Evolutionary conservation across 2,113 vertebrate species (phyloP), one percentile per base, ranked within the genome.

Genomic region (Ptychochromis oligacanthus): DNA sequence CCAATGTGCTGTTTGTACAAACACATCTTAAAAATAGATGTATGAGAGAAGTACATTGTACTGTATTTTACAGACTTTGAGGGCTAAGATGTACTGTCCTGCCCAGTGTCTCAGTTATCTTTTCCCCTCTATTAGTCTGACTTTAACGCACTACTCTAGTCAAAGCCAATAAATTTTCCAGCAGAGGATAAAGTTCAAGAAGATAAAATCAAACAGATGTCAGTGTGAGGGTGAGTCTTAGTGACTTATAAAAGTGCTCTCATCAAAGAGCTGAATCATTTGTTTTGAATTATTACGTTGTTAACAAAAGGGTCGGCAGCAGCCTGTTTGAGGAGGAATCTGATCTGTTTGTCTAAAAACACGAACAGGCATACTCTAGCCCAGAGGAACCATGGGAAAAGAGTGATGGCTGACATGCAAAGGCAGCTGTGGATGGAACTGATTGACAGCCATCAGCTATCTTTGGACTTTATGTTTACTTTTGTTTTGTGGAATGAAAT

Each of bases 191-290:
- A 99, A 99, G 98, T 99, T 99, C 97, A 99, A 97, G 96, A 96
- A 97, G 98, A 99, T 99, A 98, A 99, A 99, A 99, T 99, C 98
- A 98, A 99, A 98, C 98, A 99, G 98, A 99, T 99, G 98, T 99
- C 97, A 95, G 97, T 93, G 95, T 96, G 97, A 96, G 97, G 97
- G 96, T 96, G 97, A 93, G 94, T 97, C 97, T 97, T 95, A 94
- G 93, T 97, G 97, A 98, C 97, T 97, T 97, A 97, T 97, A 97
- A 98, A 99, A 98, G 97, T 96, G 96, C 97, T 97, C 97, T 97
- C 98, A 98, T 99, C 98, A 99, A 99, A 99, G 97, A 96, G 94
- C 92, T 86, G 96, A 97, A 97, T 98, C 97, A 98, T 99, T 99
- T 99, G 98, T 98, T 99, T 99, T 99, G 97, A 99, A 98, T 99